Evolutionary conservation across 1,140 invertebrate species (phyloP).

Genomic region (Rhizoglyphus robini): DNA sequence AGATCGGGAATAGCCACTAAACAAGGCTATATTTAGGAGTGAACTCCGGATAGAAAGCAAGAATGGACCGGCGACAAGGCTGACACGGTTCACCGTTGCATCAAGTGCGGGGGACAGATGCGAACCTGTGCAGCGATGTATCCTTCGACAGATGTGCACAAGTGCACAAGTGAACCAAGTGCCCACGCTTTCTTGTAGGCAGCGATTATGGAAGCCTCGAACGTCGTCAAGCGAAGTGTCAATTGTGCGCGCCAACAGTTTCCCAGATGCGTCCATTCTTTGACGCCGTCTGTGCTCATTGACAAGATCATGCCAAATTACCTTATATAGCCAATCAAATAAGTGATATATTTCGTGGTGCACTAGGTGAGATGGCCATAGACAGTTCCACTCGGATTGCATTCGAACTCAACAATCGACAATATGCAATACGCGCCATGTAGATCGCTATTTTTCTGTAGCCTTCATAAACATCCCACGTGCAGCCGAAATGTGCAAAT

Average conservation of each 20-base stretch:
- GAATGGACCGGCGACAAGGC: neutral
- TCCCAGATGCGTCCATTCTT: slow-evolving; percentile 4
- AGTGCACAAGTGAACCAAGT: neutral
- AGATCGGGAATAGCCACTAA: neutral
- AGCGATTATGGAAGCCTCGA: neutral
- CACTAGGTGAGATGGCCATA: neutral
- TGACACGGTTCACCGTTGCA: neutral
- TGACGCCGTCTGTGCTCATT: neutral
- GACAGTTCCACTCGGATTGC: slow-evolving; percentile 5
- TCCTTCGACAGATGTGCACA: slow-evolving; percentile 2
- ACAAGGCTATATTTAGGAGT: neutral
- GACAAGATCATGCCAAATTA: neutral
- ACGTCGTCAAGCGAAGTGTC: neutral
- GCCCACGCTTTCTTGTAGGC: slow-evolving; percentile 2
- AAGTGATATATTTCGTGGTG: neutral
- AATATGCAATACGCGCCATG: neutral
- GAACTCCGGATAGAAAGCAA: neutral
- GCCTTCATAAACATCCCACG: slow-evolving; percentile 5
- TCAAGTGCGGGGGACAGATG: slow-evolving; percentile 5
- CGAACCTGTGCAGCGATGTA: slow-evolving; percentile 4
- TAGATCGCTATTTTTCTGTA: slow-evolving; percentile 8
- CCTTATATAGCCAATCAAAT: neutral
- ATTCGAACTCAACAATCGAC: neutral
- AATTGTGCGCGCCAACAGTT: neutral
- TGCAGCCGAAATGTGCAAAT: neutral